Evolutionary conservation across 2,888 invertebrate species (phyloP).

Genomic region (Mesorhabditis spiculigera): DNA sequence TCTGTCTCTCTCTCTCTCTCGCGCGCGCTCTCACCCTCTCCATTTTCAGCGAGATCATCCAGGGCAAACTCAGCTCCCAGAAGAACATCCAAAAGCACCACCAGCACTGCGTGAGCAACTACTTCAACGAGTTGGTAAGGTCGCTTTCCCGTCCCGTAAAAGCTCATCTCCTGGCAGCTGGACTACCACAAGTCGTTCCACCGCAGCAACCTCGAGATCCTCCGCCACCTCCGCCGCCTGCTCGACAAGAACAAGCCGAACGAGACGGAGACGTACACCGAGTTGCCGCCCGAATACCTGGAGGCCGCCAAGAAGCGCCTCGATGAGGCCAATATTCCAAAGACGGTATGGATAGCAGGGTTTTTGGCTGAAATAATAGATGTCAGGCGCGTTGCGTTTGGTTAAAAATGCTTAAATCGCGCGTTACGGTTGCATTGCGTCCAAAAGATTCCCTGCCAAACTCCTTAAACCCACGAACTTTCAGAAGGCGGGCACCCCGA

Average conservation of each 20-base stretch:
- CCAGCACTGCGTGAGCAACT: background rate
- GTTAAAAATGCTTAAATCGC: too few relatives aligned
- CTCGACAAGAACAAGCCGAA: background rate
- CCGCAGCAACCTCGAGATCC: constrained; percentile 4
- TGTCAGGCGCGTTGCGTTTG: too few relatives aligned
- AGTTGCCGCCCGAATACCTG: background rate
- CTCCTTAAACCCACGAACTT: too few relatives aligned
- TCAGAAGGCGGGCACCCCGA: too few relatives aligned
- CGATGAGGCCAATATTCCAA: background rate
- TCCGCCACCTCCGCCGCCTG: background rate
- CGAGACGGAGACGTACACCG: background rate
- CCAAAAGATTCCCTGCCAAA: too few relatives aligned
- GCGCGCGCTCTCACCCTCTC: background rate
- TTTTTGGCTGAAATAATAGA: too few relatives aligned
- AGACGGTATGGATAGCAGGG: too few relatives aligned
- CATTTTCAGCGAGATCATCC: background rate
- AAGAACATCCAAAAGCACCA: constrained; percentile 5
- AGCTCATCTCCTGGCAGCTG: background rate
- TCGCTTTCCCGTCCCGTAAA: background rate
- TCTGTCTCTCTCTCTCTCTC: background rate
- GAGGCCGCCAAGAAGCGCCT: background rate
- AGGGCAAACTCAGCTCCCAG: background rate
- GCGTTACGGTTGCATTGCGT: too few relatives aligned
- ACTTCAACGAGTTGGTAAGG: background rate
- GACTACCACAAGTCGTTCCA: background rate